Evolutionary conservation across 64 coral and sea anemone species (phyloP).

Genomic region (Dendronephthya gigantea): DNA sequence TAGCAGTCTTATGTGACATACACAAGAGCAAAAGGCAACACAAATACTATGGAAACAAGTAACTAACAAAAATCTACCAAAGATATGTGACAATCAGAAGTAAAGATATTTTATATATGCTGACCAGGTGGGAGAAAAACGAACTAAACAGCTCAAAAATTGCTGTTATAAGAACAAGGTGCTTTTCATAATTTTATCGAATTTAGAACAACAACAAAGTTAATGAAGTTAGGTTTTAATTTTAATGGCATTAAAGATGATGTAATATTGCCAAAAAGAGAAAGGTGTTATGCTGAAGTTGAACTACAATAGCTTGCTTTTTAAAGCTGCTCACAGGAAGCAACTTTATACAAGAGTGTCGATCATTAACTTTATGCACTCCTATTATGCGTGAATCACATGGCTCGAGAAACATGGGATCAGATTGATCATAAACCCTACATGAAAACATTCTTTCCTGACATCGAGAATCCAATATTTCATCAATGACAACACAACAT

Average conservation of each 20-base stretch:
- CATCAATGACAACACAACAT: background rate
- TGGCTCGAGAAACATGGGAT: background rate
- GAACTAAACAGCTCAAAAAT: too few species aligned
- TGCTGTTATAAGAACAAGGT: too few species aligned
- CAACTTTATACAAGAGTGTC: background rate
- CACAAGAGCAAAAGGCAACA: too few species aligned
- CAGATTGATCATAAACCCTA: background rate
- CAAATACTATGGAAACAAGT: too few species aligned
- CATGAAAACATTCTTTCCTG: background rate
- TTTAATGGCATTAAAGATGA: background rate
- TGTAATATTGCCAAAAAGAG: background rate
- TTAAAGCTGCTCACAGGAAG: background rate
- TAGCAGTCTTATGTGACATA: too few species aligned
- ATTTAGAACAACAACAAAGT: background rate
- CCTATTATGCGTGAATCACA: constrained; percentile 6
- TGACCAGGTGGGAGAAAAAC: too few species aligned
- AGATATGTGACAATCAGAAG: too few species aligned
- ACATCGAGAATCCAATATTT: background rate
- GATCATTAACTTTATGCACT: background rate
- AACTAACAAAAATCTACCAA: too few species aligned
- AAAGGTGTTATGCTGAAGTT: background rate
- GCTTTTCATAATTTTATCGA: too few species aligned
- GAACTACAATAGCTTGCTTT: background rate
- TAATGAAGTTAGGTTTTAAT: background rate
- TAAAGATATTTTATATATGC: too few species aligned